A percentile compares a stretch with the other conserved stretches of the same genome.
Conservation (phyloP, 2,888 invertebrate genomes). For the Polymixis lichenea region DNA sequence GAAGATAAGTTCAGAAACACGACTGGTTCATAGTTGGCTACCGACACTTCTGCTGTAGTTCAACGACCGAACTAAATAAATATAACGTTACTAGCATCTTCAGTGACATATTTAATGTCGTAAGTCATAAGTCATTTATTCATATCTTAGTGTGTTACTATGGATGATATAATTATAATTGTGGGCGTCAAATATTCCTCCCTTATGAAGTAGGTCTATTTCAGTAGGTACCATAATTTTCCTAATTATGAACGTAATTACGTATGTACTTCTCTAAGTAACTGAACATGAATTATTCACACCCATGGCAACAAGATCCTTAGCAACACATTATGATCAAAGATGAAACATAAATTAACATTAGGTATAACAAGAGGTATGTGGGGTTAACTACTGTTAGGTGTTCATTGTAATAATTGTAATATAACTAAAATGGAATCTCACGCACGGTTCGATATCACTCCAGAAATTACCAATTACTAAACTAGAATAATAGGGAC, state of each 20-base stretch:
- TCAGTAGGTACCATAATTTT: background rate
- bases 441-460: slow-evolving; percentile 15
- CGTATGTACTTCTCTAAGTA: background rate
- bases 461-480: slow-evolving; percentile 47
- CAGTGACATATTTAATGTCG: background rate
- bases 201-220: background rate
- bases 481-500: slow-evolving; percentile 43
- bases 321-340: slow-evolving; percentile 11
- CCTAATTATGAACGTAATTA: background rate
- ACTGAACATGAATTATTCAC: background rate
- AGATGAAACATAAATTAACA: slow-evolving; percentile 26
- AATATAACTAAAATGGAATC: slow-evolving; percentile 18
- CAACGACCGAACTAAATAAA: slow-evolving; percentile 25
- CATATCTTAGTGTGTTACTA: background rate
- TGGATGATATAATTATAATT: background rate
- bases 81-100: slow-evolving; percentile 19
- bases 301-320: slow-evolving; percentile 1
- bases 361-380: slow-evolving; percentile 1
- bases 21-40: slow-evolving; percentile 44
- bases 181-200: background rate
- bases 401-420: slow-evolving; percentile 17
- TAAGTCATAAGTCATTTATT: no score
- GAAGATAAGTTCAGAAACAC: slow-evolving; percentile 45
- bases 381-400: slow-evolving; percentile 12
- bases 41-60: slow-evolving; percentile 32